Evolutionary conservation across 2,888 invertebrate genomes (phyloP).

Genomic region (Thalpophila matura): DNA sequence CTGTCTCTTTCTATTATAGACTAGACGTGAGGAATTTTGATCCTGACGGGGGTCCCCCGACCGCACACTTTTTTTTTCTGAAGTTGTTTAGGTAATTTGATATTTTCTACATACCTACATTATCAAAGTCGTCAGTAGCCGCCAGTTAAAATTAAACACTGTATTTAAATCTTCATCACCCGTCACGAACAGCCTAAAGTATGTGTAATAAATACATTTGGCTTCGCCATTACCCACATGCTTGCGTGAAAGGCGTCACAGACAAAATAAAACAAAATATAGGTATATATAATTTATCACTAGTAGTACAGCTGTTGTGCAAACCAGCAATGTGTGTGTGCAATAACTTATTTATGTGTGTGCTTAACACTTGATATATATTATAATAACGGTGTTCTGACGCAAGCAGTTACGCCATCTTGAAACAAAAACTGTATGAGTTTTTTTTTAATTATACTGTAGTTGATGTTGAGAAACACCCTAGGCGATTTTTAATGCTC

Average conservation of each 20-base stretch:
- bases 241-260: conserved; percentile 54
- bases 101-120: not conserved
- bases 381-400: conserved; percentile 50
- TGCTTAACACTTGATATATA: conserved; percentile 58
- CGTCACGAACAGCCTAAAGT: not conserved
- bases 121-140: not conserved
- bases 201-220: conserved; percentile 18
- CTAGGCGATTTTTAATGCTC: conserved; percentile 14
- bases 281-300: conserved; percentile 43
- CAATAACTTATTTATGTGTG: conserved; percentile 53
- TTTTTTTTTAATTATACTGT: conserved; percentile 21
- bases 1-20: no score
- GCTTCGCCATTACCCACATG: conserved; percentile 18
- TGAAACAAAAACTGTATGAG: conserved; percentile 39
- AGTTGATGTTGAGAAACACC: conserved; percentile 30
- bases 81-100: no score
- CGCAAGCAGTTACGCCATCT: conserved; percentile 50
- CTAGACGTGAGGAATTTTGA: no score
- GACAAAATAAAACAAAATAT: conserved; percentile 54
- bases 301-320: conserved; percentile 43
- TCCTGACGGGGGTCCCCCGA: no score
- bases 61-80: no score
- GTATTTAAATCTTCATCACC: conserved; percentile 6
- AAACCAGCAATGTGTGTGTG: conserved; percentile 43
- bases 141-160: not conserved